A percentile compares a stretch with the other conserved stretches of the same genome.
phyloP scores from a whole-genome alignment of 2,797 vertebrate genomes.

The Urophycis tenuis region DNA sequence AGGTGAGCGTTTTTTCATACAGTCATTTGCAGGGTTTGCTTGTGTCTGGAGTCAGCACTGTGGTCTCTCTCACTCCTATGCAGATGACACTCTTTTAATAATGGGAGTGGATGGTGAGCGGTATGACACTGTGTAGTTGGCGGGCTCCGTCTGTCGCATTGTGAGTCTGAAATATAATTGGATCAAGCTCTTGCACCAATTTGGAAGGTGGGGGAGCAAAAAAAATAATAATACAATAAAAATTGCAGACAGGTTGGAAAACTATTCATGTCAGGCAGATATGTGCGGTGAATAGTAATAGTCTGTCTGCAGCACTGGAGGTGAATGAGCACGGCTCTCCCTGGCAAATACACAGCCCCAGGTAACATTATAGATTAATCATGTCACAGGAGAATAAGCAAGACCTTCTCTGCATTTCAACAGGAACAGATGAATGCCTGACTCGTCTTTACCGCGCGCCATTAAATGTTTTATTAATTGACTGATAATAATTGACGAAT shows the following conservation, averaged over 20 bases:
- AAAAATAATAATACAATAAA: slow-evolving; percentile 38
- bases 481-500: neutral
- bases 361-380: slow-evolving; percentile 71
- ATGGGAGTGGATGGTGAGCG: slow-evolving; percentile 15
- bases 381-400: slow-evolving; percentile 62
- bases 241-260: slow-evolving; percentile 52
- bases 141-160: slow-evolving; percentile 23
- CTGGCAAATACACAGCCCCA: slow-evolving; percentile 63
- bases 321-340: slow-evolving; percentile 57
- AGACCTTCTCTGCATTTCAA: slow-evolving; percentile 56
- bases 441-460: slow-evolving; percentile 28
- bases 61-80: neutral
- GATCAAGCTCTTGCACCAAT: slow-evolving; percentile 45
- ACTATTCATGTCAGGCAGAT: slow-evolving; percentile 61
- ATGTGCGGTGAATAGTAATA: slow-evolving; percentile 63
- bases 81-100: slow-evolving; percentile 21
- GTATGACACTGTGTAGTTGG: slow-evolving; percentile 14
- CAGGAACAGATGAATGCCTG: slow-evolving; percentile 45
- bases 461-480: slow-evolving; percentile 38
- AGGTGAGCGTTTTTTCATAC: slow-evolving; percentile 16
- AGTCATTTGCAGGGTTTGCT: slow-evolving; percentile 8
- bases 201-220: slow-evolving; percentile 37
- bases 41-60: neutral
- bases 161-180: slow-evolving; percentile 31
- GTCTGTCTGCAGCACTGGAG: slow-evolving; percentile 48